Conservation (phyloP, 1,140 invertebrate species). For the Aphaenogaster ashmeadi region DNA sequence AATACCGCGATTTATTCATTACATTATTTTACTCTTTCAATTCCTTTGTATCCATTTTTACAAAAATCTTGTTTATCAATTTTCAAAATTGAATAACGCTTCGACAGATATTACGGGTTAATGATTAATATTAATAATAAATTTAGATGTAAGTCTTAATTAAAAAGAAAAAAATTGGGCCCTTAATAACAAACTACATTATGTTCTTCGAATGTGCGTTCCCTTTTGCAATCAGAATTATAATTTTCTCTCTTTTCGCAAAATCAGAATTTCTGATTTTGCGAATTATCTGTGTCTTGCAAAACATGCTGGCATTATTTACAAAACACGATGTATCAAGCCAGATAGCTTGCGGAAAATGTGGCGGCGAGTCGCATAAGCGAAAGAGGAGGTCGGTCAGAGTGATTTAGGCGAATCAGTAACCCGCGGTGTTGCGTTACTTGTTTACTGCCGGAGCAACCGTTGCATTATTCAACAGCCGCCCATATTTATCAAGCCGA, state of each 20-base stretch:
- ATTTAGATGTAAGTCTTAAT: not conserved
- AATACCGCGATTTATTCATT: conserved; percentile 31
- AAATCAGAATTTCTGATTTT: not conserved
- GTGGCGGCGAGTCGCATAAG: conserved; percentile 52
- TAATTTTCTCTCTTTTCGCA: not conserved
- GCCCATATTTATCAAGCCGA: conserved; percentile 85
- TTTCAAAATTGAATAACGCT: not conserved
- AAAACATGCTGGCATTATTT: conserved; percentile 16
- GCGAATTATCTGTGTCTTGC: not conserved
- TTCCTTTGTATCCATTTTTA: not conserved
- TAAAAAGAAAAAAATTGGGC: not conserved
- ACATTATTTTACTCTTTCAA: not conserved
- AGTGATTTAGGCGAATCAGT: conserved; percentile 79
- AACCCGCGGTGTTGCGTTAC: conserved; percentile 79
- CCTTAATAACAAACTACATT: not conserved
- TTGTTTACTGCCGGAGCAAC: conserved; percentile 77
- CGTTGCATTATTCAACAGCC: conserved; percentile 84
- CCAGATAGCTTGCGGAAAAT: conserved; percentile 37
- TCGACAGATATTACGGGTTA: not conserved
- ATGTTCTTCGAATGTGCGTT: not conserved
- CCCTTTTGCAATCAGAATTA: not conserved
- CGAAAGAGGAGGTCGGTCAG: conserved; percentile 56
- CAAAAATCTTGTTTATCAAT: conserved; percentile 9
- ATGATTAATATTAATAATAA: not conserved
- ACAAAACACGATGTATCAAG: conserved; percentile 44